Conservation (phyloP, 1,140 invertebrate species). For the Drosophila albomicans region DNA sequence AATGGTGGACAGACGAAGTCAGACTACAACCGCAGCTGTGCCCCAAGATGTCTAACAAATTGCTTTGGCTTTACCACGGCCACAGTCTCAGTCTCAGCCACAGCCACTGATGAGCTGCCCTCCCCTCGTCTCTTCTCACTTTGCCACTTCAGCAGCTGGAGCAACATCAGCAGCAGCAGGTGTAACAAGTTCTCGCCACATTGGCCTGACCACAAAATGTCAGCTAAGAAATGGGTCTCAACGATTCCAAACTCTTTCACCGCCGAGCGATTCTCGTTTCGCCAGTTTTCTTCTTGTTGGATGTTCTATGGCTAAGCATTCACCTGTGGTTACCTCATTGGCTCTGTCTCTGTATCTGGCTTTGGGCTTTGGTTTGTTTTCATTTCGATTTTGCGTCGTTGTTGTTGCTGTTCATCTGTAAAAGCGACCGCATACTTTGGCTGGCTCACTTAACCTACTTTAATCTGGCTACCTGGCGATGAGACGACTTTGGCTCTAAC, state of each 20-base stretch:
- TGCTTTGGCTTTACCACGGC: constrained; percentile 25
- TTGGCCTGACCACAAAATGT: constrained; percentile 75
- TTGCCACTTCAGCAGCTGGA: constrained; percentile 22
- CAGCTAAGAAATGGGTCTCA: constrained; percentile 72
- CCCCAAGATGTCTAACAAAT: constrained; percentile 61
- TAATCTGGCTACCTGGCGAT: constrained; percentile 55
- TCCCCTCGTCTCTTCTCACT: background rate
- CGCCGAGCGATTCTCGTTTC: constrained; percentile 53
- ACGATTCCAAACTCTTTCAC: constrained; percentile 37
- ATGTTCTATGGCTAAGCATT: constrained; percentile 23
- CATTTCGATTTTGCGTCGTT: constrained; percentile 61
- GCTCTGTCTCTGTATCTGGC: constrained; percentile 14
- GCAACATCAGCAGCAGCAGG: constrained; percentile 68
- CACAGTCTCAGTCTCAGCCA: background rate
- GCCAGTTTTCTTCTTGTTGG: constrained; percentile 38
- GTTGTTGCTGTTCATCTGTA: constrained; percentile 51
- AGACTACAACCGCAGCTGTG: constrained; percentile 43
- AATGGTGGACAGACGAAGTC: constrained; percentile 31
- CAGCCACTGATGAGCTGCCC: constrained; percentile 31
- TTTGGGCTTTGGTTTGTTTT: constrained; percentile 66
- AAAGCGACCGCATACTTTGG: constrained; percentile 56
- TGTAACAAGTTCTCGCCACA: constrained; percentile 79
- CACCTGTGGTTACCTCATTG: constrained; percentile 76
- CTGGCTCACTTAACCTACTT: constrained; percentile 57
- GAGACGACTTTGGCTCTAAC: constrained; percentile 1